These are phyloP conservation scores for Oreochromis mossambicus DNA, from an alignment of 2,797 vertebrate species.

Conservation along the genomic window DNA sequence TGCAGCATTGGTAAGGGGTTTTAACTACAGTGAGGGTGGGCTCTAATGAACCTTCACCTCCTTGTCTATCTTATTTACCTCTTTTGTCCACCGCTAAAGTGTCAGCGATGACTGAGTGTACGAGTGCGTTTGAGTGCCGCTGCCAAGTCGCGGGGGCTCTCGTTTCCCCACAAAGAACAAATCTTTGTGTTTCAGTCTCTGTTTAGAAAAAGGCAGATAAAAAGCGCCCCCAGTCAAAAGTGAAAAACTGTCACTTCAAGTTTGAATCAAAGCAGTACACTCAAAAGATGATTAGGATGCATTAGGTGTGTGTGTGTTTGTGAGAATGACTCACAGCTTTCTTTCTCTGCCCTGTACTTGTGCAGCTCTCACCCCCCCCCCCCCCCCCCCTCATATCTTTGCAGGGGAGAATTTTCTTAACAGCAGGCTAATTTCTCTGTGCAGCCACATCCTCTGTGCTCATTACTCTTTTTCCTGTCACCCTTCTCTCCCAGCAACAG, in stretches of 20 bases:
- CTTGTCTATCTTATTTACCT: neutral
- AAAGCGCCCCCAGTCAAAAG: neutral
- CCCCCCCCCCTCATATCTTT: neutral
- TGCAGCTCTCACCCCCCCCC: neutral
- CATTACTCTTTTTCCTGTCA: slow-evolving; percentile 53
- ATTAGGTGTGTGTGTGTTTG: neutral
- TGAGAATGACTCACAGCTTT: slow-evolving; percentile 39
- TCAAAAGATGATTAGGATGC: slow-evolving; percentile 11
- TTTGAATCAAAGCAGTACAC: slow-evolving; percentile 11
- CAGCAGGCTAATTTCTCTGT: slow-evolving; percentile 20
- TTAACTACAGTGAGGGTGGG: neutral
- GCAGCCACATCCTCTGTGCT: slow-evolving; percentile 42
- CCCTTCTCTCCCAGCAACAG: slow-evolving; percentile 83
- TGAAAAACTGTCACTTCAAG: neutral
- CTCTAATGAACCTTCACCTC: neutral
- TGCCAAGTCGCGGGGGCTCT: slow-evolving; percentile 10
- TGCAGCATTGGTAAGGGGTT: neutral
- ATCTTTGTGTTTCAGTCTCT: neutral
- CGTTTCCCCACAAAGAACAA: slow-evolving; percentile 19
- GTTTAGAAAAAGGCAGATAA: neutral
- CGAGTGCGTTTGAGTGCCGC: slow-evolving; percentile 18
- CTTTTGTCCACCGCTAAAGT: slow-evolving; percentile 7
- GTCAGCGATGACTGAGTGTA: slow-evolving; percentile 5
- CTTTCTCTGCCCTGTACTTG: slow-evolving; percentile 10
- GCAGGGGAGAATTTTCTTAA: neutral